Evolutionary conservation across 2,888 invertebrate genomes (phyloP).

Genomic region (Trichogramma evanescens): DNA sequence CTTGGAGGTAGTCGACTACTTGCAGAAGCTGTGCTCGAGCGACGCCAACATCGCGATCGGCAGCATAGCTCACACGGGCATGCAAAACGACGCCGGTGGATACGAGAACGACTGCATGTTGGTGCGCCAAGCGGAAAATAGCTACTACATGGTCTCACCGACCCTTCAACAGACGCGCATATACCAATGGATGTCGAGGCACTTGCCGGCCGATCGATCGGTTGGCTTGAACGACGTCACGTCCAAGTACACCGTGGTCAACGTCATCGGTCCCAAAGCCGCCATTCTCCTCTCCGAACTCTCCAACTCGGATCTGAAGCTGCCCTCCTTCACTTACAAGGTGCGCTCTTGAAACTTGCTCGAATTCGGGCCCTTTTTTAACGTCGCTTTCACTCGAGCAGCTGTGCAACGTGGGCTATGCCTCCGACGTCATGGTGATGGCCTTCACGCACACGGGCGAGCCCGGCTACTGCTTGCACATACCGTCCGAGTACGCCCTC

Average conservation of each 20-base stretch:
- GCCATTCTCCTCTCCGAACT: slow-evolving; percentile 58
- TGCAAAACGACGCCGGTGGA: slow-evolving; percentile 65
- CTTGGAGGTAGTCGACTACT: slow-evolving; percentile 55
- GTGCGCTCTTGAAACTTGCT: slow-evolving; percentile 36
- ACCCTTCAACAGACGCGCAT: slow-evolving; percentile 69
- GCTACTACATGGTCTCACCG: slow-evolving; percentile 72
- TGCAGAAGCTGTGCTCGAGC: slow-evolving; percentile 62
- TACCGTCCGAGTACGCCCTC: slow-evolving; percentile 67
- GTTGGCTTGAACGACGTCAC: slow-evolving; percentile 62
- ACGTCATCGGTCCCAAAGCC: slow-evolving; percentile 65
- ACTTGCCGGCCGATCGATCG: slow-evolving; percentile 56
- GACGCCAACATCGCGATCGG: slow-evolving; percentile 61
- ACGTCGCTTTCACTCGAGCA: slow-evolving; percentile 26
- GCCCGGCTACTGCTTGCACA: slow-evolving; percentile 63
- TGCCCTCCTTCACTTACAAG: slow-evolving; percentile 60
- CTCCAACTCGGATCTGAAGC: slow-evolving; percentile 57
- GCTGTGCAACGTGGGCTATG: slow-evolving; percentile 61
- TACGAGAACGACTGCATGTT: slow-evolving; percentile 69
- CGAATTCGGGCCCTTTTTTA: background rate
- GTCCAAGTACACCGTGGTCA: slow-evolving; percentile 66
- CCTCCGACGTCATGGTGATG: slow-evolving; percentile 64
- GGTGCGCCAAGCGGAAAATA: slow-evolving; percentile 57
- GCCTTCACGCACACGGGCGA: slow-evolving; percentile 67
- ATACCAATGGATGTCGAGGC: slow-evolving; percentile 62
- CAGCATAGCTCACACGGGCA: slow-evolving; percentile 61